Percentiles rank a stretch among this genome's conserved stretches.
Evolutionary conservation across 2,888 invertebrate species (phyloP).

Genomic region (Alitta virens): DNA sequence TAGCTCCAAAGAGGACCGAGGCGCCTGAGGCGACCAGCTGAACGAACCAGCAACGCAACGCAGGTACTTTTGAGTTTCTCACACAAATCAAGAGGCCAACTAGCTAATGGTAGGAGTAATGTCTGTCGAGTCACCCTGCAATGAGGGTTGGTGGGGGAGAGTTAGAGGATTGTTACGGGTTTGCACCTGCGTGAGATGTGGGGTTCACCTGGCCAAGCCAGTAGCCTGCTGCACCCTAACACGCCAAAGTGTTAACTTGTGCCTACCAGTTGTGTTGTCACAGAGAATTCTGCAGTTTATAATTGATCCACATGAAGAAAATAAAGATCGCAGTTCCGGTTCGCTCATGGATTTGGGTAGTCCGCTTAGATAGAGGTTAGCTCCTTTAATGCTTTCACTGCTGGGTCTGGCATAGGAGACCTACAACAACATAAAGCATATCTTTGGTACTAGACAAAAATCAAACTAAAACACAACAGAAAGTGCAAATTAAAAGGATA

Average conservation of each 20-base stretch:
- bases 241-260: neutral
- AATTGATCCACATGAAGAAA: conserved; percentile 56
- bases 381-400: conserved; percentile 58
- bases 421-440: conserved; percentile 40
- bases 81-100: too few relatives aligned
- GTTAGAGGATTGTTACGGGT: too few relatives aligned
- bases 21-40: too few relatives aligned
- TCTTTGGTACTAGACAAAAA: conserved; percentile 5
- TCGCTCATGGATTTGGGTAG: conserved; percentile 57
- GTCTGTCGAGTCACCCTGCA: too few relatives aligned
- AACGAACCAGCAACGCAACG: too few relatives aligned
- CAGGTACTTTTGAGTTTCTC: too few relatives aligned
- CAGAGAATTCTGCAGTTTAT: conserved; percentile 58
- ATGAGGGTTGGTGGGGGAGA: too few relatives aligned
- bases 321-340: conserved; percentile 57
- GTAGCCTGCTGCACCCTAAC: too few relatives aligned
- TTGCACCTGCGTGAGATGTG: too few relatives aligned
- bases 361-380: conserved; percentile 59
- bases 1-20: too few relatives aligned
- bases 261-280: conserved; percentile 56
- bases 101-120: too few relatives aligned
- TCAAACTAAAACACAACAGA: conserved; percentile 13
- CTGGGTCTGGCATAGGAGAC: conserved; percentile 58
- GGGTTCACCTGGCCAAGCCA: too few relatives aligned
- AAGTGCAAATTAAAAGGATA: neutral